Percentiles rank a stretch among this genome's conserved stretches.
Evolutionary conservation across 2,888 invertebrate species (phyloP).

Genomic region (Kryphioiulus occultus): DNA sequence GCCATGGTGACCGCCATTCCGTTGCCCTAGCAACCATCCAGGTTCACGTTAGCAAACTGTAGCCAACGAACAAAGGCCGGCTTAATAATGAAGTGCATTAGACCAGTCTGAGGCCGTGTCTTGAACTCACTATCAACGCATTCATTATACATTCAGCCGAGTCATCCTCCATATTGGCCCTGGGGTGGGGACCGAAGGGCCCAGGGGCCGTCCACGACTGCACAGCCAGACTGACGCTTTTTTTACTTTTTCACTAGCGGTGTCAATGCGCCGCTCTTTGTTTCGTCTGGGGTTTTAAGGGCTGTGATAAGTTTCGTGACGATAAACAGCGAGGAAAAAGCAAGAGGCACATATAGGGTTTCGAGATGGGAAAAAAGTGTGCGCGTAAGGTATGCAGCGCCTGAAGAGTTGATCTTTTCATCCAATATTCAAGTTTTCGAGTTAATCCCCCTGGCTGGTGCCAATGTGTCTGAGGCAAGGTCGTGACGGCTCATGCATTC

Average conservation of each 20-base stretch:
- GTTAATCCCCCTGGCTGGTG: neutral
- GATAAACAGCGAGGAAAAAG: neutral
- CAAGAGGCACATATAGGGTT: neutral
- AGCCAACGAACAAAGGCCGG: conserved; percentile 32
- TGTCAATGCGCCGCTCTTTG: neutral
- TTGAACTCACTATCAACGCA: neutral
- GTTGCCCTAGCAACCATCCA: conserved; percentile 20
- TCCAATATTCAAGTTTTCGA: neutral
- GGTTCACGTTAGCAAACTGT: conserved; percentile 31
- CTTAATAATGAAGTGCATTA: conserved; percentile 35
- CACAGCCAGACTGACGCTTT: neutral
- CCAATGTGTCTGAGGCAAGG: neutral
- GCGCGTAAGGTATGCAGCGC: neutral
- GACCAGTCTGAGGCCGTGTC: conserved; percentile 31
- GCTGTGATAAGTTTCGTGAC: neutral
- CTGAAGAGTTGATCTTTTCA: neutral
- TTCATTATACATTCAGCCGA: conserved; percentile 20
- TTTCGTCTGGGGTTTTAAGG: conserved; percentile 14
- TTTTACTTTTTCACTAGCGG: neutral
- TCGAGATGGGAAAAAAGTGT: neutral
- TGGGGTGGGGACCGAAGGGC: neutral
- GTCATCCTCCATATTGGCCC: neutral
- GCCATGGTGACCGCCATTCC: conserved; percentile 3
- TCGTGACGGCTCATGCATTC: no score
- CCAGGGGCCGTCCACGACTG: neutral